Evolutionary conservation across 2,113 vertebrate genomes (phyloP).

Genomic region (Salvelinus sp.): DNA sequence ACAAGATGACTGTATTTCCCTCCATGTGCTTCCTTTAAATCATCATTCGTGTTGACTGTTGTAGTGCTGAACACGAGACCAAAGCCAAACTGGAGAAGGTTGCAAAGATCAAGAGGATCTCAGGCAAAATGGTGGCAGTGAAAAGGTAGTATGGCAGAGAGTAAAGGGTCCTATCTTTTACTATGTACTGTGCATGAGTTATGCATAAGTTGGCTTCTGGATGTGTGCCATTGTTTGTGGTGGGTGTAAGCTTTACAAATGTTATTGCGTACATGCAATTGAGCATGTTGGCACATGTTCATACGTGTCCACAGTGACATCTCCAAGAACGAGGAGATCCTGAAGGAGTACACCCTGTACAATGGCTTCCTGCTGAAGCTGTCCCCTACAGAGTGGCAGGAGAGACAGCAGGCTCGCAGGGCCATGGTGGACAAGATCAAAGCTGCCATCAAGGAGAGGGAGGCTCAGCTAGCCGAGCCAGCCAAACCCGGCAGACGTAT

Average conservation of each 20-base stretch:
- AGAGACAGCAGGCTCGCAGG: conserved; percentile 62
- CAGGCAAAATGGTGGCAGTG: conserved; percentile 75
- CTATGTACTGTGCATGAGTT: too few relatives aligned
- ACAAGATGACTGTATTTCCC: background rate
- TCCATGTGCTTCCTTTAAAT: background rate
- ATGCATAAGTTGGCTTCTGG: too few relatives aligned
- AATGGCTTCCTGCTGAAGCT: conserved; percentile 84
- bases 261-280: too few relatives aligned
- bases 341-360: conserved; percentile 82
- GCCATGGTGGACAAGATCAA: background rate
- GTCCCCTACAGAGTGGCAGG: conserved; percentile 85
- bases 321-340: conserved; percentile 73
- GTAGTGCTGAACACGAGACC: conserved; percentile 83
- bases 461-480: too few relatives aligned
- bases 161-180: too few relatives aligned
- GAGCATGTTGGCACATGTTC: too few relatives aligned
- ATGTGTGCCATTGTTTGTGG: too few relatives aligned
- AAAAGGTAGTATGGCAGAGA: conserved; percentile 72
- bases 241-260: too few relatives aligned
- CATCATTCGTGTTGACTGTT: background rate
- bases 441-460: background rate
- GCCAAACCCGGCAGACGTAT: too few relatives aligned
- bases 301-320: conserved; percentile 75
- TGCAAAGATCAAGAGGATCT: conserved; percentile 76
- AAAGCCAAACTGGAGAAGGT: conserved; percentile 80